Base-by-base conservation (phyloP, 2,113 vertebrate species). In the Micronycteris hirsuta region DNA sequence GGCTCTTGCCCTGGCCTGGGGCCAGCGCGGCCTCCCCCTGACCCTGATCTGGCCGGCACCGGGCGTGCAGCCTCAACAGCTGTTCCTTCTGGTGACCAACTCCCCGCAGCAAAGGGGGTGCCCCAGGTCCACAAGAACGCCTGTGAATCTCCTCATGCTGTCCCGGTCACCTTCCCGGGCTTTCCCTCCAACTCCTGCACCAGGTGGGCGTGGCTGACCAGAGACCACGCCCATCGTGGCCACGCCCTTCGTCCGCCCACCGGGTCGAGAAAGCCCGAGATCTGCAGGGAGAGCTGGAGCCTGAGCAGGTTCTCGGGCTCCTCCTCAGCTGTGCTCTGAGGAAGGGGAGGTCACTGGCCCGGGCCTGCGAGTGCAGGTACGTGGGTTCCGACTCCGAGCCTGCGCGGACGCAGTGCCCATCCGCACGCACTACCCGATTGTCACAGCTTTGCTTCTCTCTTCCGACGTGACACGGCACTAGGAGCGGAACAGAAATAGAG, bases 121-220 rank as follows among this genome's bases (percentile, higher is more conserved):
- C 13, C 4, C 24, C n/a, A 63, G 86, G 47, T 38, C 78, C 26
- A 47, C 28, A 3, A 2, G 61, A 68, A 4, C 28, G 26, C 3
- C 1, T 13, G 86, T 1, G 24, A 77, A 10, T 36, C 33, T 56
- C 56, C 22, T 43, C 24, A 0, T 0, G 17, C 5, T 14, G 31
- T 3, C 17, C 22, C 45, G 36, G 41, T 16, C 31, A 49, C 16
- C 4, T 20, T 38, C 31, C 2, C 0, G 2, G 65, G 2, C 41
- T n/a, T 26, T 10, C 17, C 31, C 47, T 16, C 1, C 33, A 1
- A 3, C n/a, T 2, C 5, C 2, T 70, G 6, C 4, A 5, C 1
- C 5, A 1, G 0, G 36, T 24, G 26, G 80, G 77, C 12, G 2
- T 38, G 81, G 14, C 58, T 38, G 58, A 16, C 12, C 49, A 22